A percentile compares a stretch with the other conserved stretches of the same genome.
Evolutionary conservation across 2,888 invertebrate genomes (phyloP).

Genomic region (Nomada flava): DNA sequence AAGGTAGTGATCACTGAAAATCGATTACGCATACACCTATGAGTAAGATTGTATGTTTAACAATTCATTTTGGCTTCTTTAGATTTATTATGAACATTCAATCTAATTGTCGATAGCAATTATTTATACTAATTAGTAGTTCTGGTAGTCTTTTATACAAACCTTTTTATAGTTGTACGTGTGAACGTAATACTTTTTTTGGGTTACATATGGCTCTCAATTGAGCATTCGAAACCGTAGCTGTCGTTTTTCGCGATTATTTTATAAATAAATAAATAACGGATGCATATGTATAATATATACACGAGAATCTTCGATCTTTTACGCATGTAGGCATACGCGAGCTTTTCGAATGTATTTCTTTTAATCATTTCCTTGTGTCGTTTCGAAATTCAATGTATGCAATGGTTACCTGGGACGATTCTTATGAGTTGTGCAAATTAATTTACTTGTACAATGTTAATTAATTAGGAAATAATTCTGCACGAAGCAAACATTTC

Average conservation of each 20-base stretch:
- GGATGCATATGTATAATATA: constrained; percentile 41
- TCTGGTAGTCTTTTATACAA: constrained; percentile 74
- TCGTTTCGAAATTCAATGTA: constrained; percentile 7
- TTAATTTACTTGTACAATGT: too few relatives aligned
- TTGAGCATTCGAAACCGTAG: constrained; percentile 48
- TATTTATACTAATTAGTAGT: constrained; percentile 75
- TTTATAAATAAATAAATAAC: constrained; percentile 56
- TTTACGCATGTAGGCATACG: constrained; percentile 46
- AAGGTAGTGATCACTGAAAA: constrained; percentile 26
- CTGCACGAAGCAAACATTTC: background rate
- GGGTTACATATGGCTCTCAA: constrained; percentile 46
- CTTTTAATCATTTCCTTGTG: background rate
- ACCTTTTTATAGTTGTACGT: constrained; percentile 59
- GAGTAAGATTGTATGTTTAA: constrained; percentile 79
- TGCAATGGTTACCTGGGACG: background rate
- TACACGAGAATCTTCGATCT: constrained; percentile 40
- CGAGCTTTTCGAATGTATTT: constrained; percentile 15
- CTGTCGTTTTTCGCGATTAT: constrained; percentile 37
- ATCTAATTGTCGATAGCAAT: constrained; percentile 76
- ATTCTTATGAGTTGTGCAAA: constrained; percentile 16
- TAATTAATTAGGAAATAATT: background rate
- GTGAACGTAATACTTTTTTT: constrained; percentile 64
- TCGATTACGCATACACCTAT: constrained; percentile 65
- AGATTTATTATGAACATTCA: constrained; percentile 79
- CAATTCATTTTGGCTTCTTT: constrained; percentile 81